phyloP scores from a whole-genome alignment of 1,140 invertebrate species.

The Aphis gossypii region DNA sequence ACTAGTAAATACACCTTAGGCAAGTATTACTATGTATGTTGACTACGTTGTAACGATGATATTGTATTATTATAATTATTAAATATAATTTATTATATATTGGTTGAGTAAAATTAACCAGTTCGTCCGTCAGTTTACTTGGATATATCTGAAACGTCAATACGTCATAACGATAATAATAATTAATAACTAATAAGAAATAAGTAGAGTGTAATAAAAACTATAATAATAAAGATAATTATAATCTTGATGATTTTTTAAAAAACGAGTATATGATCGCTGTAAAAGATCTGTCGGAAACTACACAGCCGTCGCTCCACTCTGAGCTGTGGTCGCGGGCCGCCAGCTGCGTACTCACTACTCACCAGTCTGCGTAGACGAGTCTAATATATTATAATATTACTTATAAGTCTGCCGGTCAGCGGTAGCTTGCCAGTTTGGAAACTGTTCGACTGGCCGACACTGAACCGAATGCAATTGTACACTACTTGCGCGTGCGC shows the following conservation, averaged over 20 bases:
- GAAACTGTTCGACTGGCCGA: too few species aligned
- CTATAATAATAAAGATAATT: not conserved
- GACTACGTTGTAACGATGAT: not conserved
- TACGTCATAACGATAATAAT: not conserved
- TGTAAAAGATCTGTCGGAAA: not conserved
- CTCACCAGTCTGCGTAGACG: too few species aligned
- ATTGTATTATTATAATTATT: not conserved
- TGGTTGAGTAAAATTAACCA: not conserved
- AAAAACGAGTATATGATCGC: not conserved
- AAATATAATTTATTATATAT: not conserved
- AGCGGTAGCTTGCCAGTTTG: not conserved
- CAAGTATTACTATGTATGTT: not conserved
- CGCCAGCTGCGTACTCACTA: not conserved
- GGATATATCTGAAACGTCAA: not conserved
- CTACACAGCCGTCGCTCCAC: not conserved
- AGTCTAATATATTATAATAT: too few species aligned
- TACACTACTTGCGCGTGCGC: not conserved
- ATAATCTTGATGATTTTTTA: not conserved
- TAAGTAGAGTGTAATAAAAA: not conserved
- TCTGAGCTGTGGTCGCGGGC: not conserved
- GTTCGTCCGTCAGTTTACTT: not conserved
- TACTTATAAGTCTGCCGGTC: not conserved
- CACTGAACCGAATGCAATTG: not conserved
- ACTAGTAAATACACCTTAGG: too few species aligned
- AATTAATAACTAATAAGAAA: not conserved